Base-by-base conservation (phyloP, 2,888 invertebrate species). In the Erebia epiphron region DNA sequence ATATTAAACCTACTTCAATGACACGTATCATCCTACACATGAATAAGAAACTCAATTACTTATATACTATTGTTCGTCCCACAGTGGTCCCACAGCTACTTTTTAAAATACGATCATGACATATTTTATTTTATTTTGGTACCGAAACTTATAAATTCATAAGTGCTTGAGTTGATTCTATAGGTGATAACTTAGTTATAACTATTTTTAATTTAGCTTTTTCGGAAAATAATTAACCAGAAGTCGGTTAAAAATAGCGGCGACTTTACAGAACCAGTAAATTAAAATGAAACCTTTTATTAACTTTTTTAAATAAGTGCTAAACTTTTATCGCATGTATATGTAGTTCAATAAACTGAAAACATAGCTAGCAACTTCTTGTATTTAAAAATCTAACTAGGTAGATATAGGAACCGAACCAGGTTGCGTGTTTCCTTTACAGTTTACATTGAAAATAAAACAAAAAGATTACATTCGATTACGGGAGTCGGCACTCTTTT, bases 71-170 rank as follows among this genome's bases (percentile, higher is more conserved):
- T 52, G 52, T 52, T 52, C 16, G 7, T n/a, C 52, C 16, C 52
- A 52, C 14, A 52, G 5, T 52, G 9, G 7, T n/a, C 52, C 16
- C 52, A 52, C 14, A 52, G 5, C 52, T 9, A 52, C 2, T 50
- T n/a, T 50, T 50, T n/a, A n/a, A n/a, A 52, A 52, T 52, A n/a
- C 52, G 52, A 52, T 52, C 52, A 52, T 52, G 52, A 52, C 52
- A 14, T n/a, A 8, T n/a, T 26, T 50, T 50, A 50, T n/a, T 52
- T 52, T 14, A 16, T 52, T 52, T 35, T 35, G 1, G 35, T 35
- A 35, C 7, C 5, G 7, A 35, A 35, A 35, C n/a, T n/a, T 35
- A 35, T 26, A 26, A 26, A 26, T 35, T 35, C 35, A 35, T 5
- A 35, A 35, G 35, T 1, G 35, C 35, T 35, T 35, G 35, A 35